A percentile compares a stretch with the other conserved stretches of the same genome.
Evolutionary conservation across 1,140 invertebrate species (phyloP).

Genomic region (Tigriopus japonicus): DNA sequence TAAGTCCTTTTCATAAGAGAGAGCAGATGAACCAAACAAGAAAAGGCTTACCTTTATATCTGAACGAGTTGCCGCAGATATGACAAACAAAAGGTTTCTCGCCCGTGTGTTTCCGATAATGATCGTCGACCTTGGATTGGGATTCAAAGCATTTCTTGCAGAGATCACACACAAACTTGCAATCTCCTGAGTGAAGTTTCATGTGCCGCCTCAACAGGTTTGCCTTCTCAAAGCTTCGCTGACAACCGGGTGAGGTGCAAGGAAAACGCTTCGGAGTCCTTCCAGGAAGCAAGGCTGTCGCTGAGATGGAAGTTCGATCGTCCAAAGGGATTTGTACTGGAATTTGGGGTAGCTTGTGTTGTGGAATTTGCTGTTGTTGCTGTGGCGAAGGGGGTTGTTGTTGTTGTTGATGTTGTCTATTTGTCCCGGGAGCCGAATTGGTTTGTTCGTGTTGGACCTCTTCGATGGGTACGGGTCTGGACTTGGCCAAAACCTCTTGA

Average conservation of each 20-base stretch:
- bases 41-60: conserved; percentile 9
- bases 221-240: conserved; percentile 6
- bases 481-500: too few relatives aligned
- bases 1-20: neutral
- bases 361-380: neutral
- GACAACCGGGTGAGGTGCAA: neutral
- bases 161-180: conserved; percentile 20
- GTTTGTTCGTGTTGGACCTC: too few relatives aligned
- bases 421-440: too few relatives aligned
- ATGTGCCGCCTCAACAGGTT: conserved; percentile 5
- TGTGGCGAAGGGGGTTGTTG: neutral
- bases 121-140: conserved; percentile 19
- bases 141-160: conserved; percentile 24
- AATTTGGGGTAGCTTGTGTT: neutral
- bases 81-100: conserved; percentile 29
- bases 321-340: too few relatives aligned
- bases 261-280: neutral
- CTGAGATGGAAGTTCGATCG: neutral
- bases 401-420: too few relatives aligned
- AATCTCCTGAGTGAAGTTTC: conserved; percentile 11
- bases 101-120: conserved; percentile 29
- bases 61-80: conserved; percentile 25
- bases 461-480: too few relatives aligned
- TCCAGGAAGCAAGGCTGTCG: neutral
- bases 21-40: neutral